Evolutionary conservation across 2,113 vertebrate genomes (phyloP), one percentile per base, ranked within the genome.

Genomic region (Eretmochelys imbricata): DNA sequence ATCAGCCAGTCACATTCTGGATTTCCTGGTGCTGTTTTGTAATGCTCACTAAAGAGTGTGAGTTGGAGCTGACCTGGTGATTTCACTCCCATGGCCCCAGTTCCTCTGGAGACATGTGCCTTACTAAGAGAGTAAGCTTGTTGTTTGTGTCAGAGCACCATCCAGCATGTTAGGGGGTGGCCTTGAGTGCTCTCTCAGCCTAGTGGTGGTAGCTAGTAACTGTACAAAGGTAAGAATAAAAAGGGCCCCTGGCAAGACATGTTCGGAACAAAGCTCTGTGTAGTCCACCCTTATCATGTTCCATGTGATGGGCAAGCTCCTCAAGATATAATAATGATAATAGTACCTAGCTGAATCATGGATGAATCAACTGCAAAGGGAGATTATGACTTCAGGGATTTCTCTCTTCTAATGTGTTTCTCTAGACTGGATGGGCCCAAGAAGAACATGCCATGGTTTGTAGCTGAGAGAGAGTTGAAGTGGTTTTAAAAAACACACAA

Each of bases 31-130:
- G 53, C 72, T 53, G 8, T 22, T 80, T 53, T 29, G 85, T 16
- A n/a, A 46, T 54, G 27, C 54, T 14, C 1, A 7, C 69, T 12
- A n/a, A 0, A 0, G 9, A n/a, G 1, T 27, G 38, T 2, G 27
- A 53, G 53, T 42, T 20, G 49, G 17, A 4, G 0, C 9, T 48
- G 29, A 53, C n/a, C 59, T 27, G 4, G 0, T 35, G 51, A 1
- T 46, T 6, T 62, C 84, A 89, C 53, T 85, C 49, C 87, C 80
- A 50, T 22, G 6, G 1, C 50, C 72, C 35, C 72, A 72, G 17
- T 84, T 93, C 80, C n/a, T 38, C 31, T 92, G 17, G 51, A 84
- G 86, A 3, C 5, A 49, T 50, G 78, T 78, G 38, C 22, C 87
- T 84, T 84, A 22, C 7, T 78, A 19, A 78, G 69, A 75, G 51